Evolutionary conservation across 2,113 vertebrate species (phyloP), one percentile per base, ranked within the genome.

Genomic region (Spea bombifrons): DNA sequence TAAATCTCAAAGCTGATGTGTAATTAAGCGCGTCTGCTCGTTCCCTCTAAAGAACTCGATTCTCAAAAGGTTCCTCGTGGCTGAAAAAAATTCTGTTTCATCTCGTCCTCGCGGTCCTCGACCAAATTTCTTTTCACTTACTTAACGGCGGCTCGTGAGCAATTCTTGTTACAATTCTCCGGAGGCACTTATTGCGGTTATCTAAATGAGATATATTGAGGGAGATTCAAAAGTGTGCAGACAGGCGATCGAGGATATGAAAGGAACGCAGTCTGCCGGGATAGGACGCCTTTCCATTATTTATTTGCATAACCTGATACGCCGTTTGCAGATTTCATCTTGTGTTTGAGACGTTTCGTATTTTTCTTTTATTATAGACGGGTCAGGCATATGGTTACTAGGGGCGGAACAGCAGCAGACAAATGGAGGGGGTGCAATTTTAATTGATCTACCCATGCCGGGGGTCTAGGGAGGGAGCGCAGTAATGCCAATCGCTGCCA

Each of bases 71-170:
- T 83, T 87, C 85, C 80, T 5, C 53, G 85, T 71, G 86, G 88
- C 85, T 89, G 89, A 78, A 85, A 30, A n/a, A 30, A 81, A 88
- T 87, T 87, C 86, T 85, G 78, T 90, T 89, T 90, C 86, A 89
- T 86, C 87, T 87, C 85, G 90, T 86, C 86, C 88, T 87, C 86
- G 85, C 46, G 30, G 57, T 68, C 10, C 15, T 3, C 55, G 12
- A 57, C 17, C 52, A 47, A 7, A 17, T 67, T 67, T 16, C 44
- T 68, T 44, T 73, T 57, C 63, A 44, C 64, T 68, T 49, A 9
- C 66, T 55, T 16, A 12, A 57, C 43, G 1, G 49, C 75, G 55
- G 70, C 53, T 55, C n/a, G 65, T 9, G 64, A 55, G 63, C 64
- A 50, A n/a, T 63, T 50, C 3, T 47, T n/a, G 5, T 71, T 78